These are phyloP conservation scores for Scaptodrosophila lebanonensis DNA, from an alignment of 1,140 invertebrate genomes.

Conservation along the genomic window DNA sequence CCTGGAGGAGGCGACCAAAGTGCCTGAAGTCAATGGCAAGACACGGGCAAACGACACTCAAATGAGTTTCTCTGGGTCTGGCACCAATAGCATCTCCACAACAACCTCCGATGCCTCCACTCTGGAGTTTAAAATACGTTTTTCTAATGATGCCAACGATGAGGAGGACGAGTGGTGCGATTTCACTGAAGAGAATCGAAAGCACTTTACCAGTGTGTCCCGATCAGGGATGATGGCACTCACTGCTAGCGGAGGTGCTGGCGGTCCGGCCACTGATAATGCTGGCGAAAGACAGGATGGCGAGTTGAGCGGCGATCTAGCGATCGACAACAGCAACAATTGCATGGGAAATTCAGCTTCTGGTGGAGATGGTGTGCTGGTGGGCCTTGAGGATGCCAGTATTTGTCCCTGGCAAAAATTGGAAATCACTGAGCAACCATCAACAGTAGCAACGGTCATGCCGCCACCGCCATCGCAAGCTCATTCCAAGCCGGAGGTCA, in stretches of 20 bases:
- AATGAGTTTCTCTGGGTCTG: background rate
- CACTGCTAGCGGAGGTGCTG: background rate
- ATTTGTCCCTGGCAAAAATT: constrained; percentile 47
- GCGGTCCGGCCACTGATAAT: background rate
- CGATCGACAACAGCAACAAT: constrained; percentile 21
- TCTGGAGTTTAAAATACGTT: constrained; percentile 30
- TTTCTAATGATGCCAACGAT: constrained; percentile 11
- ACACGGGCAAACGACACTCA: background rate
- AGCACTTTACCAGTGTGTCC: constrained; percentile 14
- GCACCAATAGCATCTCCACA: constrained; percentile 5
- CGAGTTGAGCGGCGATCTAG: constrained; percentile 1
- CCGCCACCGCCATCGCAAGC: background rate
- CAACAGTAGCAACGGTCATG: background rate
- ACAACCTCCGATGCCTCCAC: background rate
- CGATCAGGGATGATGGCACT: constrained; percentile 13
- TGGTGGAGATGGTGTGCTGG: constrained; percentile 44
- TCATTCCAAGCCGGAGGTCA: background rate
- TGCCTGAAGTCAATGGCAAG: constrained; percentile 12
- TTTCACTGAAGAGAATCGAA: constrained; percentile 50
- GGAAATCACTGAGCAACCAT: background rate
- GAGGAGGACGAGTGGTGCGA: constrained; percentile 54
- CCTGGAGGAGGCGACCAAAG: constrained; percentile 43
- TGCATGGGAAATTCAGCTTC: constrained; percentile 1
- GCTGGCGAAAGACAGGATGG: background rate
- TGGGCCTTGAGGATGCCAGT: constrained; percentile 21